Conservation (phyloP, 53 echinoderm and acorn worm species). For the Astropecten irregularis region DNA sequence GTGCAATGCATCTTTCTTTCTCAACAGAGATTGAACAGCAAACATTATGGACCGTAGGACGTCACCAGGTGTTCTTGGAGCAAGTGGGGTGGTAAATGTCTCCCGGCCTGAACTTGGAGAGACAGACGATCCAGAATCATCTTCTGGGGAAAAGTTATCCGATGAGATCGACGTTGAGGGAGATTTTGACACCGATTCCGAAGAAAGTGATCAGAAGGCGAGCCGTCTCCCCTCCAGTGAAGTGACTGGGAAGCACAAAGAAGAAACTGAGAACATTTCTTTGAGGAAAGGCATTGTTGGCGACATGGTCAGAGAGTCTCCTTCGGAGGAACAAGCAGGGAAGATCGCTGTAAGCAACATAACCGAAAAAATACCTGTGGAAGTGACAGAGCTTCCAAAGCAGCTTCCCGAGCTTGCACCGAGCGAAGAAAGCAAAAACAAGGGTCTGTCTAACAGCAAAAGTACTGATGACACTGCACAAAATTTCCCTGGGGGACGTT, state of each 20-base stretch:
- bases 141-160: not conserved
- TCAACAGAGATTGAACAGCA: no score
- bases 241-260: not conserved
- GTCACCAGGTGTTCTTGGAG: not conserved
- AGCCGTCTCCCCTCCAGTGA: no score
- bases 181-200: not conserved
- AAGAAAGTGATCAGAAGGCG: not conserved
- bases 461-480: not conserved
- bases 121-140: not conserved
- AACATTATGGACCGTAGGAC: no score
- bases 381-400: not conserved
- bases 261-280: not conserved
- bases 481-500: not conserved
- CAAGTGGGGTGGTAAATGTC: constrained; percentile 7
- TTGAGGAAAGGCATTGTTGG: not conserved
- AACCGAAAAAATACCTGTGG: not conserved
- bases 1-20: no score
- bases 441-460: not conserved
- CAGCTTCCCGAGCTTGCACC: not conserved
- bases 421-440: not conserved
- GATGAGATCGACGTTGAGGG: constrained; percentile 32
- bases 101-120: not conserved
- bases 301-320: not conserved
- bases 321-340: not conserved
- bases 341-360: not conserved